These are phyloP conservation scores for Schlechtendalia chinensis DNA, from an alignment of 1,140 invertebrate genomes.

Conservation along the genomic window DNA sequence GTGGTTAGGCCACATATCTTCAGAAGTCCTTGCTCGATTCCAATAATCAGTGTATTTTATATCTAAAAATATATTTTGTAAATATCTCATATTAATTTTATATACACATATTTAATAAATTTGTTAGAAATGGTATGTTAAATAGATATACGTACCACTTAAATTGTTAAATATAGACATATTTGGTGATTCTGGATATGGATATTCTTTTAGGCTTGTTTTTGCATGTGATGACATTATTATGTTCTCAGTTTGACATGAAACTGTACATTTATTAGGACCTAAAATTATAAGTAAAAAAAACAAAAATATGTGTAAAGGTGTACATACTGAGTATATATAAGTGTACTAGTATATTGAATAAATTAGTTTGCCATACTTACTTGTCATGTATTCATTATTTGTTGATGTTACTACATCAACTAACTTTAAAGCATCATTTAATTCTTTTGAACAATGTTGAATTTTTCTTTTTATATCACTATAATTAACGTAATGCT, in stretches of 20 bases:
- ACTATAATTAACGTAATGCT: not conserved
- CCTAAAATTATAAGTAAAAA: not conserved
- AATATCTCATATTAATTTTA: not conserved
- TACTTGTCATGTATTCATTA: slow-evolving; percentile 14
- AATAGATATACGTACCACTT: not conserved
- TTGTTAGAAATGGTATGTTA: not conserved
- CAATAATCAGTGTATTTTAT: slow-evolving; percentile 19
- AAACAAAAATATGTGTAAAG: not conserved
- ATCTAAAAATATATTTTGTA: slow-evolving; percentile 3
- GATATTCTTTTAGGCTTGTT: not conserved
- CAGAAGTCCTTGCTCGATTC: not conserved
- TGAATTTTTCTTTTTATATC: slow-evolving; percentile 14
- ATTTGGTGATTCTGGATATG: not conserved
- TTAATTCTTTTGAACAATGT: slow-evolving; percentile 37
- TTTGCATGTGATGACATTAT: not conserved
- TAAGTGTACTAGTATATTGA: not conserved
- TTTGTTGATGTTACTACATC: not conserved
- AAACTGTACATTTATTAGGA: slow-evolving; percentile 32
- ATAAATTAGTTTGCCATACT: not conserved
- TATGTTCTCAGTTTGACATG: slow-evolving; percentile 35
- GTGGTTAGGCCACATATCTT: not conserved
- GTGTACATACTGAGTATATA: too few relatives aligned
- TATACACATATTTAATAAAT: too few relatives aligned
- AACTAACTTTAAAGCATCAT: not conserved
- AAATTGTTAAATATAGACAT: slow-evolving; percentile 15